Evolutionary conservation across 1,140 invertebrate species (phyloP).

Genomic region (Leptinotarsa defecta): DNA sequence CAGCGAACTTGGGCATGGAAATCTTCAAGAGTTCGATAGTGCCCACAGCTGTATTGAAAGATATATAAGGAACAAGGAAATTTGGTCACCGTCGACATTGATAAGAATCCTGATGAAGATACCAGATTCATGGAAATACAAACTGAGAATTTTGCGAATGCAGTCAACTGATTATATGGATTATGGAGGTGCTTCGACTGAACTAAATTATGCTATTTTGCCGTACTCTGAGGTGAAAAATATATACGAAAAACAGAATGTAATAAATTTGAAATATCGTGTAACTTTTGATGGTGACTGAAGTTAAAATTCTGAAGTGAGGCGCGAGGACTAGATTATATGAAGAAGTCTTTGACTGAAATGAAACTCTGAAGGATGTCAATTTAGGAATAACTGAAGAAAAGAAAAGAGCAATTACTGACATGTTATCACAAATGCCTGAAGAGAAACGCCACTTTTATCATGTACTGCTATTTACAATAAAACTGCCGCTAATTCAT

Average conservation of each 20-base stretch:
- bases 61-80: too few species aligned
- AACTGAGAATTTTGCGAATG: neutral
- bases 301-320: neutral
- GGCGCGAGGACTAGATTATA: too few species aligned
- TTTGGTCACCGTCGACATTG: conserved; percentile 12
- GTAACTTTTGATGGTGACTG: neutral
- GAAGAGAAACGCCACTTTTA: too few species aligned
- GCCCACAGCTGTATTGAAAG: too few species aligned
- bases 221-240: neutral
- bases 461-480: too few species aligned
- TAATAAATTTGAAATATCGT: neutral
- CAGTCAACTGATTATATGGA: neutral
- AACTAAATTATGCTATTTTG: neutral
- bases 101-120: neutral
- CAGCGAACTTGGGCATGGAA: conserved; percentile 24
- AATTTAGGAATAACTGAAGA: too few species aligned
- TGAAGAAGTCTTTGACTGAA: too few species aligned
- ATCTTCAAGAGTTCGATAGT: conserved; percentile 29
- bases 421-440: too few species aligned
- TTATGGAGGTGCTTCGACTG: too few species aligned
- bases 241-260: neutral
- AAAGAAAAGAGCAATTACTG: too few species aligned
- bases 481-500: too few species aligned
- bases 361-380: too few species aligned
- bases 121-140: neutral